phyloP scores from a whole-genome alignment of 2,888 invertebrate species.

The Pantelozetes paolii region DNA sequence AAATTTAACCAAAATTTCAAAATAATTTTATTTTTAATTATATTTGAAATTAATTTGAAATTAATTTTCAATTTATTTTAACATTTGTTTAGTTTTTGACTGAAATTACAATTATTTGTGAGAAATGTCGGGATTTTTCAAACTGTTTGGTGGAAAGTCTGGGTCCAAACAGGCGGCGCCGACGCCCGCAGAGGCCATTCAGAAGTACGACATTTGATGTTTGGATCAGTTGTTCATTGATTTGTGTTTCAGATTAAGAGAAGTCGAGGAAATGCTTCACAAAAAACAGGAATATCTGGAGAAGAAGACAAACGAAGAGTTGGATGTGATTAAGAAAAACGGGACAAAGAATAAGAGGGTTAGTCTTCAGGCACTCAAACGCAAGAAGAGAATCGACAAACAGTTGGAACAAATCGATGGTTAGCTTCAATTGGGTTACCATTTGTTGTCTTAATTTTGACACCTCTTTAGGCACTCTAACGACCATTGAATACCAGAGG shows the following conservation, averaged over 20 bases:
- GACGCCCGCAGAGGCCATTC: conserved; percentile 43
- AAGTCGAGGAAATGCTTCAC: conserved; percentile 43
- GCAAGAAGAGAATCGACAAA: conserved; percentile 95
- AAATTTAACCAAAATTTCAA: neutral
- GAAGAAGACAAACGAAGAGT: conserved; percentile 43
- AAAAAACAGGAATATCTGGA: conserved; percentile 44
- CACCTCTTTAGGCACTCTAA: conserved; percentile 76
- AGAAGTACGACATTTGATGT: conserved; percentile 37
- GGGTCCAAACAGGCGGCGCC: conserved; percentile 36
- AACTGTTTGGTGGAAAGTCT: conserved; percentile 41
- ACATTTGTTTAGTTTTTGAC: neutral
- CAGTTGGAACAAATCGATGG: conserved; percentile 89
- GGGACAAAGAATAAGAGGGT: conserved; percentile 55
- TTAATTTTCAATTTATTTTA: neutral
- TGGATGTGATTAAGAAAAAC: conserved; percentile 43
- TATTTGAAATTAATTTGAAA: neutral
- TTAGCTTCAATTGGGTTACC: neutral
- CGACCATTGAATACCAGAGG: conserved; percentile 93
- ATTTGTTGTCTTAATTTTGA: too few relatives aligned
- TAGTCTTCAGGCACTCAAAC: conserved; percentile 90
- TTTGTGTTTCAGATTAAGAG: conserved; percentile 34
- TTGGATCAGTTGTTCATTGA: neutral
- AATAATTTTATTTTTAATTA: neutral
- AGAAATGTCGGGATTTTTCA: conserved; percentile 42
- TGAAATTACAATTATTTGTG: neutral